Evolutionary conservation across 2,113 vertebrate species (phyloP).

Genomic region (Hassar affinis): DNA sequence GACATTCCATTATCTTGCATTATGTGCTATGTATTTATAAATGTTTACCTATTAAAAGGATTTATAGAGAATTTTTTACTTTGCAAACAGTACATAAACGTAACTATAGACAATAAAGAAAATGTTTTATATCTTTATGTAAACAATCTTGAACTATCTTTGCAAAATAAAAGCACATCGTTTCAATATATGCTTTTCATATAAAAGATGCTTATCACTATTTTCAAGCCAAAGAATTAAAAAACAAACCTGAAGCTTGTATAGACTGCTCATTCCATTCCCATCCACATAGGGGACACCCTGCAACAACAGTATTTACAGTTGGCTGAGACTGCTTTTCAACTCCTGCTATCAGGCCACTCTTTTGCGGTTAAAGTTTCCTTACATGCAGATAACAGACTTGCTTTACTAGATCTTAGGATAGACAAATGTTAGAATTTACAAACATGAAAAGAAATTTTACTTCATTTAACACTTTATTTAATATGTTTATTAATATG

Average conservation of each 20-base stretch:
- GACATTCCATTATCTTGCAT: not conserved
- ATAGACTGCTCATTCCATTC: constrained; percentile 95
- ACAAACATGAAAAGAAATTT: not conserved
- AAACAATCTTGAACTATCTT: not conserved
- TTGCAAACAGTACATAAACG: not conserved
- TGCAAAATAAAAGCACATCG: not conserved
- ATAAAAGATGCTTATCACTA: not conserved
- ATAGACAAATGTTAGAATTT: not conserved
- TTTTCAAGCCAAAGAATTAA: not conserved
- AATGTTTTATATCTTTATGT: not conserved
- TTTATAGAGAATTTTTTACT: not conserved
- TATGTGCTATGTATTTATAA: not conserved
- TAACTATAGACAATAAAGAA: not conserved
- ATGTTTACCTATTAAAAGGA: not conserved
- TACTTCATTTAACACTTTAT: not conserved
- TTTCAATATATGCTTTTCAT: not conserved
- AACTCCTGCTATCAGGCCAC: not conserved
- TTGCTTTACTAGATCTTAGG: constrained; percentile 55
- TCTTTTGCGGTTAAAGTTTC: constrained; percentile 41
- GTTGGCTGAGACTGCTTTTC: constrained; percentile 17
- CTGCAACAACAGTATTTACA: constrained; percentile 69
- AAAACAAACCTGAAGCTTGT: constrained; percentile 92
- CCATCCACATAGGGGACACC: constrained; percentile 80
- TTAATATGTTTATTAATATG: not conserved
- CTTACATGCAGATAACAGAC: constrained; percentile 29